A percentile compares a stretch with the other conserved stretches of the same genome.
Evolutionary conservation across 2,113 vertebrate genomes (phyloP).

Genomic region (Stegostoma tigrinum): DNA sequence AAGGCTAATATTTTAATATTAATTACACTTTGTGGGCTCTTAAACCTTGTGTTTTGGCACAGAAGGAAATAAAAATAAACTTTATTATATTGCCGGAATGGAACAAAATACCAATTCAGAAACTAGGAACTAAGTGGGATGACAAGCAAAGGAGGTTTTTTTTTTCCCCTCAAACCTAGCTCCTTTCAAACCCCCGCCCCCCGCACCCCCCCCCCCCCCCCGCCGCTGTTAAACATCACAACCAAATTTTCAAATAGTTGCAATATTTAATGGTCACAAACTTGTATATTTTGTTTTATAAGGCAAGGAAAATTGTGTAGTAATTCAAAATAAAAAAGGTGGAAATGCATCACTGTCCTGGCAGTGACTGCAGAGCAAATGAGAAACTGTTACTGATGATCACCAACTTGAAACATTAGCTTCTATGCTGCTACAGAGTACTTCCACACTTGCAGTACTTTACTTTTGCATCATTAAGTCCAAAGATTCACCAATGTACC

Average conservation of each 20-base stretch:
- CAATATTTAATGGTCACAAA: background rate
- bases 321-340: background rate
- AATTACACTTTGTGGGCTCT: background rate
- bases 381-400: too few species aligned
- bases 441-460: background rate
- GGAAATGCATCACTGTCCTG: background rate
- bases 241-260: background rate
- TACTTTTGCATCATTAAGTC: background rate
- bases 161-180: background rate
- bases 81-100: background rate
- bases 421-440: background rate
- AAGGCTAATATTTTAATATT: background rate
- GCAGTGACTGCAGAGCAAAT: background rate
- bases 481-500: background rate
- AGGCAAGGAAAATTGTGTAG: background rate
- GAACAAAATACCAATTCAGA: background rate
- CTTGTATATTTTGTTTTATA: background rate
- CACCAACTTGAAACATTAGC: background rate
- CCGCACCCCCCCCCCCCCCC: too few species aligned
- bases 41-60: background rate
- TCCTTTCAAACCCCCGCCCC: background rate
- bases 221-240: background rate
- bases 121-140: background rate
- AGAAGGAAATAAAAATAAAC: background rate
- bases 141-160: background rate